Evolutionary conservation across 2,888 invertebrate species (phyloP).

Genomic region (Platypus cylindrus): DNA sequence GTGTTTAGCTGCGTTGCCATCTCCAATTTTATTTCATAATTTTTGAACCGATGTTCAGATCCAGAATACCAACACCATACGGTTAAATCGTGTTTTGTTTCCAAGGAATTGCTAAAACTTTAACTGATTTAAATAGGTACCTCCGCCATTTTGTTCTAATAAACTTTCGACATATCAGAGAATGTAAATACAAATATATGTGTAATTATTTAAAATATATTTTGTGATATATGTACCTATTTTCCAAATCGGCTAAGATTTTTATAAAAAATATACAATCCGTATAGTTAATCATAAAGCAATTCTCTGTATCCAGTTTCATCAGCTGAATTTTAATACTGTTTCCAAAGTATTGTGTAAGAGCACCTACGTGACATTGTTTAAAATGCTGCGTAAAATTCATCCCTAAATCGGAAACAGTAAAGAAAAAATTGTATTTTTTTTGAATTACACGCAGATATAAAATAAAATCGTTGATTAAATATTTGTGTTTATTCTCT

Average conservation of each 20-base stretch:
- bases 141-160: neutral
- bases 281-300: conserved; percentile 23
- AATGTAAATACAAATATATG: neutral
- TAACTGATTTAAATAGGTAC: too few relatives aligned
- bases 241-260: conserved; percentile 10
- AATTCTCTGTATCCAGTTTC: conserved; percentile 20
- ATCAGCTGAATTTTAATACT: conserved; percentile 23
- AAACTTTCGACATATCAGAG: conserved; percentile 1
- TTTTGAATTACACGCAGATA: too few relatives aligned
- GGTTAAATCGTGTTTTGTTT: conserved; percentile 15
- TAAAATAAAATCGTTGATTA: too few relatives aligned
- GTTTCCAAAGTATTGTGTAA: conserved; percentile 30
- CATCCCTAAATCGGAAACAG: too few relatives aligned
- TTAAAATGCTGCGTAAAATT: conserved; percentile 29
- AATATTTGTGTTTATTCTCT: too few relatives aligned
- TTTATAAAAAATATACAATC: conserved; percentile 28
- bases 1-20: conserved; percentile 18
- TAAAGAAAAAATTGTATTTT: too few relatives aligned
- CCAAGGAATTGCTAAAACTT: conserved; percentile 1
- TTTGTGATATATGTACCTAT: neutral
- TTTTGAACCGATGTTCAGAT: conserved; percentile 20
- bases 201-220: neutral
- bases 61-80: conserved; percentile 30
- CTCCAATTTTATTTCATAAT: conserved; percentile 25
- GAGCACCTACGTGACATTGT: conserved; percentile 26